Percentiles rank a stretch among this genome's conserved stretches.
These are phyloP conservation scores for Nothura maculosa DNA, from an alignment of 2,797 vertebrate genomes.

Conservation along the genomic window DNA sequence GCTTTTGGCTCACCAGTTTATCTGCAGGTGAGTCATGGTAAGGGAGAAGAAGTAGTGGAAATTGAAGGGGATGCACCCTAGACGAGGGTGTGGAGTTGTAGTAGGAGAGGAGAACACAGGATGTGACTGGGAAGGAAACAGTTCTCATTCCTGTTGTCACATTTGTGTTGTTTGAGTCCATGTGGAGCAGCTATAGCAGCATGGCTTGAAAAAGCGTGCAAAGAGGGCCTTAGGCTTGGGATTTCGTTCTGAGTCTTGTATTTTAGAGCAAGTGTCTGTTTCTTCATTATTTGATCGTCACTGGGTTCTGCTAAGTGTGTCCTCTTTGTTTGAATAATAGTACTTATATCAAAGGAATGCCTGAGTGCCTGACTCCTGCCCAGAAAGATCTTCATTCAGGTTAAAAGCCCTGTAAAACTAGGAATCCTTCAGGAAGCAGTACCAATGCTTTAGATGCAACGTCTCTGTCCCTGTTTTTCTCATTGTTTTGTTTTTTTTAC, in stretches of 20 bases:
- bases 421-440: background rate
- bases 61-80: too few species aligned
- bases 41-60: background rate
- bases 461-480: background rate
- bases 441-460: background rate
- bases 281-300: background rate
- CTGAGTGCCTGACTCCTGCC: background rate
- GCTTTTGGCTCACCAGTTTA: background rate
- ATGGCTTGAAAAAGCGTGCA: background rate
- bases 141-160: background rate
- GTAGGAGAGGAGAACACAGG: background rate
- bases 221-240: background rate
- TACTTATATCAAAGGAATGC: background rate
- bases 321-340: background rate
- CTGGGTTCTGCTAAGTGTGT: rapidly evolving
- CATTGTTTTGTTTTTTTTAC: background rate
- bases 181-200: background rate
- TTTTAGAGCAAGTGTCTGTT: background rate
- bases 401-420: background rate
- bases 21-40: background rate
- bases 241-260: background rate
- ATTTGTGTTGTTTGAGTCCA: background rate
- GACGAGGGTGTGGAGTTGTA: background rate
- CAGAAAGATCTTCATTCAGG: background rate
- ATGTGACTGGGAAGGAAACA: background rate